Evolutionary conservation across 2,113 vertebrate genomes (phyloP).

Genomic region (Dasyurus viverrinus): DNA sequence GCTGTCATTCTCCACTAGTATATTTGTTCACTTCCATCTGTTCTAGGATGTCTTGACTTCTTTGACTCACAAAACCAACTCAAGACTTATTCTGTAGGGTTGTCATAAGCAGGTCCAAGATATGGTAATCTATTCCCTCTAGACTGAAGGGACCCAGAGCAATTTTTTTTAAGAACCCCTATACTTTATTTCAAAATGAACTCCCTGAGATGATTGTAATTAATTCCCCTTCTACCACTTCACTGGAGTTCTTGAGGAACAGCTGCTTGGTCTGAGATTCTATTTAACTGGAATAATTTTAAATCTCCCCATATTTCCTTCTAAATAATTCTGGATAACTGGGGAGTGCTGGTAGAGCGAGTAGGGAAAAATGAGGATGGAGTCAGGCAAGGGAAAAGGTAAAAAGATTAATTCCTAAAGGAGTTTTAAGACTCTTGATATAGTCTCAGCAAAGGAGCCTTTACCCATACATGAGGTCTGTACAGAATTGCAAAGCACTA

Average conservation of each 20-base stretch:
- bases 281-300: neutral
- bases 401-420: neutral
- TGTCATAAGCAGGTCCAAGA: neutral
- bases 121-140: neutral
- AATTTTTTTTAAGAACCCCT: neutral
- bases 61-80: neutral
- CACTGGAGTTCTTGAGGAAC: too few species aligned
- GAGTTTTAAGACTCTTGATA: neutral
- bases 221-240: rapidly evolving
- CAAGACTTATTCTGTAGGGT: neutral
- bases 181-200: neutral
- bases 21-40: neutral
- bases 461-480: neutral
- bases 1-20: neutral
- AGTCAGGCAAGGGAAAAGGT: neutral
- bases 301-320: neutral
- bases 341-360: neutral
- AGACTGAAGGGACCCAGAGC: neutral
- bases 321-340: neutral
- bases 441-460: neutral
- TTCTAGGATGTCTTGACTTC: neutral
- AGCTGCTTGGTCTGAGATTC: neutral
- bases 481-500: neutral
- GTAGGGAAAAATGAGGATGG: neutral
- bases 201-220: neutral